Percentiles rank a stretch among this genome's conserved stretches.
phyloP scores from a whole-genome alignment of 2,113 vertebrate genomes.

The Rhinoptilus africanus region DNA sequence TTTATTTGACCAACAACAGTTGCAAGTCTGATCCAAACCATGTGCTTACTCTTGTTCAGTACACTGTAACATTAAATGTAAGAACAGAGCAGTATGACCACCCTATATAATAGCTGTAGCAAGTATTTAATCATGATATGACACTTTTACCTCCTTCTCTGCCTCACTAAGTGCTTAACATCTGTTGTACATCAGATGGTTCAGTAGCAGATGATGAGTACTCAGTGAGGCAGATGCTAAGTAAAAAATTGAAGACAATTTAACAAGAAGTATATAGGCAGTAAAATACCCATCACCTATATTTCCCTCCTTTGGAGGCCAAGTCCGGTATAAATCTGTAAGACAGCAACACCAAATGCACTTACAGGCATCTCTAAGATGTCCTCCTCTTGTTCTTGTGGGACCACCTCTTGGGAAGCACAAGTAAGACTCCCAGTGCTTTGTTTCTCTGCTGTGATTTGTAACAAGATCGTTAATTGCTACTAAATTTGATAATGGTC shows the following conservation, averaged over 20 bases:
- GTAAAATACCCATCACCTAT: conserved; percentile 49
- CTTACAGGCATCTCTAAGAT: not conserved
- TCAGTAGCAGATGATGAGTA: conserved; percentile 56
- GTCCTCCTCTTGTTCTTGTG: not conserved
- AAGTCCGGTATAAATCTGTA: not conserved
- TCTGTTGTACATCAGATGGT: conserved; percentile 62
- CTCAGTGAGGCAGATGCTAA: conserved; percentile 55
- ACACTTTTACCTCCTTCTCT: conserved; percentile 54
- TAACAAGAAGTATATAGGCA: conserved; percentile 35
- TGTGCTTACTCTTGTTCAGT: not conserved
- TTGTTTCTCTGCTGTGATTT: not conserved
- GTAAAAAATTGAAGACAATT: conserved; percentile 45
- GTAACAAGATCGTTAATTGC: not conserved
- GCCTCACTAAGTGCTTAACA: conserved; percentile 59
- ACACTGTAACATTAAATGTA: not conserved
- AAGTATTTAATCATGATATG: conserved; percentile 48
- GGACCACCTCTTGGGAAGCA: not conserved
- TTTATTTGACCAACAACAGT: not conserved
- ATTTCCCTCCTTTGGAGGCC: not conserved
- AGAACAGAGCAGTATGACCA: conserved; percentile 26
- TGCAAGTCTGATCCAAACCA: not conserved
- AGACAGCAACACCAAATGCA: not conserved
- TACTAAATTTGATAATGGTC: not conserved
- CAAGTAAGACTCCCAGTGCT: not conserved
- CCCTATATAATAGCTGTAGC: not conserved